Base-by-base conservation (phyloP, 2,113 vertebrate species). In the Lethenteron camtschaticum region DNA sequence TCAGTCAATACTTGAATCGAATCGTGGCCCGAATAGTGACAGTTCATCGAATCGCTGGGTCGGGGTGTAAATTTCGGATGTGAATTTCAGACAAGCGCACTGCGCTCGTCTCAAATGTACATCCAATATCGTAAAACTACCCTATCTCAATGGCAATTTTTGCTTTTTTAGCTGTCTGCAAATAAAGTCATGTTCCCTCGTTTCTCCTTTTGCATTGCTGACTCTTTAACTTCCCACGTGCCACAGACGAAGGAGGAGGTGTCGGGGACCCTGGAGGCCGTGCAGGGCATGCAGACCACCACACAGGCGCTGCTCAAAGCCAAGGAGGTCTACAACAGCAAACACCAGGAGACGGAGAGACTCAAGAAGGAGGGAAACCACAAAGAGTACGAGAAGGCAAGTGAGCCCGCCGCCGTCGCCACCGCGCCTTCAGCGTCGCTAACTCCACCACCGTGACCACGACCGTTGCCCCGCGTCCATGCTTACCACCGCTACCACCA, bases 321-420 rank as follows among this genome's bases (percentile, higher is more conserved):
- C 69, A 86, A 83, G 57, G 92, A 96, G 75, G 81, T 81, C 57
- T 90, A 95, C 76, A 83, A 90, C 72, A 74, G 75, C 76, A 87
- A 84, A 69, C 89, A 86, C 78, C 71, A 83, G 73, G 90, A 95
- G 75, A 79, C 88, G 75, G 90, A 95, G 74, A 78, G 92, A 10
- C 82, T 92, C 56, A 83, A 82, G 71, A 84, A 83, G 75, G 90
- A 95, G 70, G 85, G 81, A 68, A 85, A 83, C 24, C 90, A 87
- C 79, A 97, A 92, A 74, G 92, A 97, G 68, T 75, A 86, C 70
- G 90, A 95, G 75, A 96, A 97, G 85, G 92, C 90, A 73, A 58
- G 59, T 24, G 1, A 8, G 58, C 70, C 12, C 68, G 20, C 13
- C 3, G 20, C 12, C 56, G 10, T 2, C 41, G 2, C 5, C 41